Conservation (phyloP, 2,888 invertebrate genomes). For the Dasypolia templi region DNA sequence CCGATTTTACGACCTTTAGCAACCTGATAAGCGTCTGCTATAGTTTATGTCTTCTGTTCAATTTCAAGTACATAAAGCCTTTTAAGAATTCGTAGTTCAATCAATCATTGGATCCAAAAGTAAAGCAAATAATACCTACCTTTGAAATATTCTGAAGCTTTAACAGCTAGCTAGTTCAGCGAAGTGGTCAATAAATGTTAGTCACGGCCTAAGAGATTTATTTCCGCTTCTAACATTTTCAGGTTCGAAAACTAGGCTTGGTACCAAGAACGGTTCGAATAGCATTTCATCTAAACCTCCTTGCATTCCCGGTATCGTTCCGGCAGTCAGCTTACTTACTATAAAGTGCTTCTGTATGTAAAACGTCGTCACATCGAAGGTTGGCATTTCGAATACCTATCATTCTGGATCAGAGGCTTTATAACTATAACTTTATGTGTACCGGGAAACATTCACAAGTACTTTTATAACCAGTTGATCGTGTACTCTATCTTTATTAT, state of each 20-base stretch:
- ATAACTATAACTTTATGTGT: slow-evolving; percentile 50
- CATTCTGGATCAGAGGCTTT: slow-evolving; percentile 48
- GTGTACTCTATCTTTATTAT: slow-evolving; percentile 40
- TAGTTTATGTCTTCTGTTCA: slow-evolving; percentile 41
- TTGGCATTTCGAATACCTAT: slow-evolving; percentile 52
- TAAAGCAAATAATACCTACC: slow-evolving; percentile 27
- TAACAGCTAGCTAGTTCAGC: slow-evolving; percentile 42
- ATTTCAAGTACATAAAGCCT: slow-evolving; percentile 35
- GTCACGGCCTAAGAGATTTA: slow-evolving; percentile 49
- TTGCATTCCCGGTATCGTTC: slow-evolving; percentile 36
- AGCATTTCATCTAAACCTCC: slow-evolving; percentile 30
- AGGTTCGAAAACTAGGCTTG: slow-evolving; percentile 30
- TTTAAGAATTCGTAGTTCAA: slow-evolving; percentile 31
- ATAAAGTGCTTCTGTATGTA: slow-evolving; percentile 59
- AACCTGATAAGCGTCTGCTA: slow-evolving; percentile 40
- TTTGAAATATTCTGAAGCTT: slow-evolving; percentile 38
- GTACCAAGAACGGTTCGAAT: slow-evolving; percentile 22
- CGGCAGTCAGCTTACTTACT: slow-evolving; percentile 39
- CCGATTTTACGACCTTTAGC: slow-evolving; percentile 44
- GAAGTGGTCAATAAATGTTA: slow-evolving; percentile 51
- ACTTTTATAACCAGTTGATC: slow-evolving; percentile 45
- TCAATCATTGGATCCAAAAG: slow-evolving; percentile 38
- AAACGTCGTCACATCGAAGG: slow-evolving; percentile 39
- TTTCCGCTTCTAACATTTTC: slow-evolving; percentile 36
- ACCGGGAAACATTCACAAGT: slow-evolving; percentile 41